Base-by-base conservation (phyloP, 2,113 vertebrate genomes). In the Ceyx melanurus region DNA sequence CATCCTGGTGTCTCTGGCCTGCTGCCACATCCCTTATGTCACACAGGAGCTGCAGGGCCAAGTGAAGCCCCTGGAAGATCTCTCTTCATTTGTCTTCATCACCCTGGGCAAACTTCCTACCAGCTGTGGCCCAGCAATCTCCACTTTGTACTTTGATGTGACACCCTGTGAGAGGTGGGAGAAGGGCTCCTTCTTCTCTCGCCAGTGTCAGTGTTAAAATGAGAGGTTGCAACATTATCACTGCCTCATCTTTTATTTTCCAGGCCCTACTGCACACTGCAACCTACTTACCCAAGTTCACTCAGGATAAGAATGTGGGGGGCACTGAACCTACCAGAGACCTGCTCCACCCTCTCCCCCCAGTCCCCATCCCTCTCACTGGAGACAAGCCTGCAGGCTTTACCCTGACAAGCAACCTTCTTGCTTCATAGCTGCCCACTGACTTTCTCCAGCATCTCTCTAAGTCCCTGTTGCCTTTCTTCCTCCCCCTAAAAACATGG, bases 291-390 rank as follows among this genome's bases (percentile, higher is more conserved):
- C 42, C 50, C 12, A 45, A 50, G 13, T 21, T 66, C 26, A 9
- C 37, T 78, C 2, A 1, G 21, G 21, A 54, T 0, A 0, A 18
- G 56, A 66, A 62, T 4, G 1, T 13, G 9, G 1, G 7, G 33
- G 31, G 19, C 17, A 51, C 50, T 15, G 25, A 26, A 15, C 11
- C 50, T 53, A 21, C 19, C 5, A 28, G 35, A 61, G 23, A 28
- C 8, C 9, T 40, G 22, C 37, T 76, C 26, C 45, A 25, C 26
- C 5, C 31, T 76, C 19, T 79, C 13, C 10, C 70, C 33, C 35
- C 26, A 26, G 10, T 82, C 22, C 11, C 31, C 33, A 17, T 10
- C 43, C 12, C 26, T 86, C 45, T 45, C 1, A 1, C 35, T 61
- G 54, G 22, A 77, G 45, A 33, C 17, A 42, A 74, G 2, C 10